phyloP scores from a whole-genome alignment of 2,113 vertebrate species.

The Sisor rabdophorus region DNA sequence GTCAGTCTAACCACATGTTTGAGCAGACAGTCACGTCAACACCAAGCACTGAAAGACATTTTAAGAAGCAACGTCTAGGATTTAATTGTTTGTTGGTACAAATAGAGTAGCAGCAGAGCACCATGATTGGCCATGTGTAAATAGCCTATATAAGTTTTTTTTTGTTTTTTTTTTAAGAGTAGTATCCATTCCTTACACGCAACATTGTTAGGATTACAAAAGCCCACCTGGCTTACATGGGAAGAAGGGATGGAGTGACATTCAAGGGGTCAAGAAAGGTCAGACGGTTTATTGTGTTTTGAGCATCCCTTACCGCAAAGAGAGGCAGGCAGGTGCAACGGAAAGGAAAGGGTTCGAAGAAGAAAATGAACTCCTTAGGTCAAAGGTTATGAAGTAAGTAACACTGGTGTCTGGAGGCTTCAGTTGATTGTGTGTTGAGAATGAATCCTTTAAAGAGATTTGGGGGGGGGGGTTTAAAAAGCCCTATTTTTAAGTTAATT shows the following conservation, averaged over 20 bases:
- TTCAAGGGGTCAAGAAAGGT: constrained; percentile 43
- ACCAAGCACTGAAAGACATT: constrained; percentile 10
- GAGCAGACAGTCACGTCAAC: constrained; percentile 40
- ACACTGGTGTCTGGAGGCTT: constrained; percentile 18
- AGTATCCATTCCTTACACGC: constrained; percentile 35
- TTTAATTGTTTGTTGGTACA: constrained; percentile 35
- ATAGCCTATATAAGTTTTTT: constrained; percentile 26
- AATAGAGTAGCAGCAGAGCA: constrained; percentile 18
- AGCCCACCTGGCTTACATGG: constrained; percentile 45
- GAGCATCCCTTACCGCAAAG: constrained; percentile 30
- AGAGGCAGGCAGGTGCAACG: constrained; percentile 47
- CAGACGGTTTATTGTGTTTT: constrained; percentile 35
- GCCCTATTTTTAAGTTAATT: constrained; percentile 5
- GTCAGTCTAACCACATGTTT: constrained; percentile 44
- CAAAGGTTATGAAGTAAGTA: constrained; percentile 44
- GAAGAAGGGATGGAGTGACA: constrained; percentile 30
- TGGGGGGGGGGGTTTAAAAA: constrained; percentile 5
- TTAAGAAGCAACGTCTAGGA: constrained; percentile 6
- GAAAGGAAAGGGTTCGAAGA: constrained; percentile 37
- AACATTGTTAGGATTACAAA: constrained; percentile 44
- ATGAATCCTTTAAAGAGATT: constrained; percentile 18
- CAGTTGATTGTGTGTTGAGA: not conserved
- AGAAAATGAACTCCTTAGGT: constrained; percentile 45
- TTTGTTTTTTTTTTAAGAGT: constrained; percentile 25
- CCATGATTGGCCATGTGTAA: constrained; percentile 38